Conservation (phyloP, 2,888 invertebrate genomes). For the Fissipunctia ypsillon region DNA sequence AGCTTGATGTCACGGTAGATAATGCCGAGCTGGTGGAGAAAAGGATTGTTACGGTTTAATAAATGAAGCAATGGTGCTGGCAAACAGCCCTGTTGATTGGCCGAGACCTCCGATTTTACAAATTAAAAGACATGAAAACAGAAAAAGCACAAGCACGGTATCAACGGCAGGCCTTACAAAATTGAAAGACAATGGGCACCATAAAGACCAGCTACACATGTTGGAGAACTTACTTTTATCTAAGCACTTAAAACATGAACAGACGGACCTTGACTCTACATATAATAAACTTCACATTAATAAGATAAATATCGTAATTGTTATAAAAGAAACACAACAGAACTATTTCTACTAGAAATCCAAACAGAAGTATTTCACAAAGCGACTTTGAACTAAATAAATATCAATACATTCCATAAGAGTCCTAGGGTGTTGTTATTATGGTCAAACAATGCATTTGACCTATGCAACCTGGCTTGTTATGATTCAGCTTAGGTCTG, state of each 20-base stretch:
- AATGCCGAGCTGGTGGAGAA: slow-evolving; percentile 95
- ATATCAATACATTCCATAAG: slow-evolving; percentile 26
- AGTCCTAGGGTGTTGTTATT: slow-evolving; percentile 22
- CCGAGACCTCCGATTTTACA: not conserved
- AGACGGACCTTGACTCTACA: not conserved
- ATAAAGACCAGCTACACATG: not conserved
- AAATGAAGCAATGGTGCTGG: not conserved
- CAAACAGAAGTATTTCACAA: slow-evolving; percentile 21
- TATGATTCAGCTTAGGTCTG: slow-evolving; percentile 40
- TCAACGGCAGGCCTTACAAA: not conserved
- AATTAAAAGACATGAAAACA: not conserved
- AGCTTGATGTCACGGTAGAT: slow-evolving; percentile 99
- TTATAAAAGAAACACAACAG: not conserved
- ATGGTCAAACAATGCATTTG: slow-evolving; percentile 46
- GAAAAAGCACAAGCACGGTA: not conserved
- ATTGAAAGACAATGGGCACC: not conserved
- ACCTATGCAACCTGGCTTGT: slow-evolving; percentile 33
- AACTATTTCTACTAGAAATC: slow-evolving; percentile 3
- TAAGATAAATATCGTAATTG: not conserved
- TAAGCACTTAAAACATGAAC: not conserved
- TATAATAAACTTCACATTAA: not conserved
- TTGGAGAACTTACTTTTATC: not conserved
- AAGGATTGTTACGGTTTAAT: not conserved
- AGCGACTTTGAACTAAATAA: slow-evolving; percentile 19
- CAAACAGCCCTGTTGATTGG: not conserved